These are phyloP conservation scores for Larimichthys polyactis DNA, from an alignment of 2,113 vertebrate species.

Conservation along the genomic window DNA sequence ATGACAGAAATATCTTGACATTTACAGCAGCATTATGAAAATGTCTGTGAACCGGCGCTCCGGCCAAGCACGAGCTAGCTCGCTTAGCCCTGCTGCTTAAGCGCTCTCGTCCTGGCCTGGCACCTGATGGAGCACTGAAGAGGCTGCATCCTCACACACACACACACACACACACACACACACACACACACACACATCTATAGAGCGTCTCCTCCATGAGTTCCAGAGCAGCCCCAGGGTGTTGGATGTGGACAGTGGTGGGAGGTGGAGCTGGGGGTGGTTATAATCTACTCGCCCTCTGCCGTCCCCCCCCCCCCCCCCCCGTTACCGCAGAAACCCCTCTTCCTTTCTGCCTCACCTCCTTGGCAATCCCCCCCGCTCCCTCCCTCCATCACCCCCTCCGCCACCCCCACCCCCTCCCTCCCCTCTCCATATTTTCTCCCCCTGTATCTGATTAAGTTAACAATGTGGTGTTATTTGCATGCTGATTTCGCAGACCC, in stretches of 20 bases:
- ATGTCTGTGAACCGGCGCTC: slow-evolving; percentile 13
- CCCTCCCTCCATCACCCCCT: slow-evolving; percentile 81
- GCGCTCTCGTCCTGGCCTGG: slow-evolving; percentile 13
- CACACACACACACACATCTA: slow-evolving; percentile 23
- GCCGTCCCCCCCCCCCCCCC: slow-evolving; percentile 69
- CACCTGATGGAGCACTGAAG: slow-evolving; percentile 58
- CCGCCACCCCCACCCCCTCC: slow-evolving; percentile 69
- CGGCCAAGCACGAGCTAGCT: slow-evolving; percentile 20
- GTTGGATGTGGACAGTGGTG: slow-evolving; percentile 55
- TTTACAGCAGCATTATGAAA: slow-evolving; percentile 45
- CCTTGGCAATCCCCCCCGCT: slow-evolving; percentile 75
- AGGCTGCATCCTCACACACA: slow-evolving; percentile 36
- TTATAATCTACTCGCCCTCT: slow-evolving; percentile 85
- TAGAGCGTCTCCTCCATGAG: slow-evolving; percentile 29
- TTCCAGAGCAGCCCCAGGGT: slow-evolving; percentile 42
- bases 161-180: slow-evolving; percentile 25
- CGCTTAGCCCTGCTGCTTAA: slow-evolving; percentile 32
- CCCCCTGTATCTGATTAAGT: slow-evolving; percentile 99
- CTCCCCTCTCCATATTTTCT: slow-evolving; percentile 92
- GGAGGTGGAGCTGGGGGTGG: slow-evolving; percentile 64
- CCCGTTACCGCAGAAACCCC: slow-evolving; percentile 76
- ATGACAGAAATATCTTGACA: slow-evolving; percentile 46
- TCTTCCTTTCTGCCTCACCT: slow-evolving; percentile 63
- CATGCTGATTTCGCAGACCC: slow-evolving; percentile 99
- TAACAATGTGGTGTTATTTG: slow-evolving; percentile 99